Conservation (phyloP, 2,797 vertebrate genomes). For the Lutra lutra region DNA sequence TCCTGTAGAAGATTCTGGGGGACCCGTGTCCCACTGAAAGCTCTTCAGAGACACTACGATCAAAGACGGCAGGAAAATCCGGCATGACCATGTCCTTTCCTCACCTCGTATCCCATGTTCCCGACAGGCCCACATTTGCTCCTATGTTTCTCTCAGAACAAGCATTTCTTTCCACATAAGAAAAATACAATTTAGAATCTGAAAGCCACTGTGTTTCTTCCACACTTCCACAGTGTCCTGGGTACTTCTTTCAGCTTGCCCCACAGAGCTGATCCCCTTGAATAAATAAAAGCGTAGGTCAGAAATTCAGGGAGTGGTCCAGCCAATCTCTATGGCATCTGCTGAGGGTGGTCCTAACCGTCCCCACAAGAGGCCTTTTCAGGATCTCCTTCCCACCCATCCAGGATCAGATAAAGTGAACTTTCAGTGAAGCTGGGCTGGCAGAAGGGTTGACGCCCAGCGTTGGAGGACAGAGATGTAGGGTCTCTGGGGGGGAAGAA, state of each 20-base stretch:
- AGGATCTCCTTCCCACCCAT: not conserved
- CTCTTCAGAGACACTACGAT: not conserved
- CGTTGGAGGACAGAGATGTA: not conserved
- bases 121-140: rapidly evolving
- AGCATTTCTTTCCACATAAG: not conserved
- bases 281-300: conserved; percentile 44
- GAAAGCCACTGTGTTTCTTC: not conserved
- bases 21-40: not conserved
- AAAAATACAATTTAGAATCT: conserved; percentile 12
- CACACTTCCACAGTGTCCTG: too few species aligned
- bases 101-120: too few species aligned
- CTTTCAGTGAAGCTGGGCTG: not conserved
- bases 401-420: not conserved
- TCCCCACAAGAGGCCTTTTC: not conserved
- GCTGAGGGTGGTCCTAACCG: not conserved
- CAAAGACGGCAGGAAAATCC: not conserved
- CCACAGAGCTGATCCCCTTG: conserved; percentile 22
- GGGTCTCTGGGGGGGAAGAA: not conserved
- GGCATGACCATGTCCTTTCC: not conserved
- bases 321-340: not conserved
- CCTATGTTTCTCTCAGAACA: not conserved
- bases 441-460: not conserved
- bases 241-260: not conserved
- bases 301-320: not conserved
- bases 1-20: not conserved